These are phyloP conservation scores for Pluvialis apricaria DNA, from an alignment of 2,113 vertebrate species.

Conservation along the genomic window DNA sequence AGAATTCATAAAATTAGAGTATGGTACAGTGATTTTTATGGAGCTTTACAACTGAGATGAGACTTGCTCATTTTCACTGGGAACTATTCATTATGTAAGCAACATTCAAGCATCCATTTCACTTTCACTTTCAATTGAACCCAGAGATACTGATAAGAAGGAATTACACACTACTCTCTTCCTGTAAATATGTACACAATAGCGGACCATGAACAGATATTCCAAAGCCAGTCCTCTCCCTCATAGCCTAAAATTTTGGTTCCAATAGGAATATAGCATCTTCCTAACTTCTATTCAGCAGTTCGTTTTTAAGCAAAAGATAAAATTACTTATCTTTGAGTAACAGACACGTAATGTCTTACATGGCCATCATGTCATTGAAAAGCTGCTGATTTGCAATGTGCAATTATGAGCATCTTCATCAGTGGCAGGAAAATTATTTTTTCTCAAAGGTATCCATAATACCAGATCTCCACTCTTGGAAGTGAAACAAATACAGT, in stretches of 20 bases:
- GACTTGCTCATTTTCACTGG: not conserved
- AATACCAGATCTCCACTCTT: not conserved
- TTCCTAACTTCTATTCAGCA: not conserved
- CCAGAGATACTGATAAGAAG: not conserved
- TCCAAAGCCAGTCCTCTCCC: not conserved
- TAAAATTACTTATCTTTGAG: constrained; percentile 4
- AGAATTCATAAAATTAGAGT: not conserved
- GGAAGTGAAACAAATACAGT: not conserved
- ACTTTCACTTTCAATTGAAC: not conserved
- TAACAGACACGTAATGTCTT: not conserved
- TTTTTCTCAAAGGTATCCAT: not conserved
- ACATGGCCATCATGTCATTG: not conserved
- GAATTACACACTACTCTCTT: not conserved
- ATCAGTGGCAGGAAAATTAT: not conserved
- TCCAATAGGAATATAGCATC: not conserved
- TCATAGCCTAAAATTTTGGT: not conserved
- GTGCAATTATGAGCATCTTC: constrained; percentile 14
- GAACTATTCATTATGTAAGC: not conserved
- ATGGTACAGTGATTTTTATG: not conserved
- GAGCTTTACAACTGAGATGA: not conserved
- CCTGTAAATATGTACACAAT: not conserved
- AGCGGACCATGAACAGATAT: not conserved
- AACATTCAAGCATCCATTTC: not conserved
- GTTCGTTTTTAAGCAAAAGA: not conserved
- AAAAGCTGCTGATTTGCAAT: not conserved